Evolutionary conservation across 2,797 vertebrate species (phyloP).

Genomic region (Oreortyx pictus): DNA sequence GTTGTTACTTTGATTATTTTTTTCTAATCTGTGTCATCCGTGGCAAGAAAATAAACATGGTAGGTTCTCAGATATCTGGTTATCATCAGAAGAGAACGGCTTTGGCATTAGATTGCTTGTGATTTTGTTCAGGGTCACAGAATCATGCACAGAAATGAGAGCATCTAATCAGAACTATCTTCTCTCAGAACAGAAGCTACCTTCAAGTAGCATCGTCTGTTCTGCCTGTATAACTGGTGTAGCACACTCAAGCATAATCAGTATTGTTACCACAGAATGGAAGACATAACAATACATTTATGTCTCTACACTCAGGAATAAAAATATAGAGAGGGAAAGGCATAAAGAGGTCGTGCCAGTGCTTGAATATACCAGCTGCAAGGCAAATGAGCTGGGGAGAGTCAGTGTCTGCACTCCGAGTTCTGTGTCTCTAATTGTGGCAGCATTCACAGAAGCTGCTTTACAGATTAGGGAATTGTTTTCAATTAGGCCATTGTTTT

Average conservation of each 20-base stretch:
- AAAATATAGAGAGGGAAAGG: neutral
- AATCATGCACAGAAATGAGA: neutral
- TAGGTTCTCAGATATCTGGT: neutral
- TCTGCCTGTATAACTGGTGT: neutral
- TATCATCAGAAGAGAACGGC: neutral
- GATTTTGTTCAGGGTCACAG: neutral
- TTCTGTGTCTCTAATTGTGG: conserved; percentile 24
- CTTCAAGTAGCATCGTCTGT: neutral
- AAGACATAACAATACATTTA: neutral
- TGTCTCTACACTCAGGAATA: neutral
- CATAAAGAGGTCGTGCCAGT: rapidly evolving
- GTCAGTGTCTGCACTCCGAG: neutral
- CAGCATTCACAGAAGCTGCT: conserved; percentile 51
- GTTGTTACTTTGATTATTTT: neutral
- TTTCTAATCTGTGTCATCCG: neutral
- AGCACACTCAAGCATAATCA: neutral
- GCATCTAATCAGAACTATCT: neutral
- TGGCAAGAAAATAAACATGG: neutral
- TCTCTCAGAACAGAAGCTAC: neutral
- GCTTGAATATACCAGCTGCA: neutral
- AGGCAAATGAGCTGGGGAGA: conserved; percentile 3
- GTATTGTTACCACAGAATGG: conserved; percentile 4
- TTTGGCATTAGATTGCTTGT: neutral
- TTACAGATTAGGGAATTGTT: conserved; percentile 53
- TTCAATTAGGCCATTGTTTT: conserved; percentile 46